A percentile compares a stretch with the other conserved stretches of the same genome.
These are phyloP conservation scores for Psephotus haematonotus DNA, from an alignment of 2,113 vertebrate species.

Conservation along the genomic window DNA sequence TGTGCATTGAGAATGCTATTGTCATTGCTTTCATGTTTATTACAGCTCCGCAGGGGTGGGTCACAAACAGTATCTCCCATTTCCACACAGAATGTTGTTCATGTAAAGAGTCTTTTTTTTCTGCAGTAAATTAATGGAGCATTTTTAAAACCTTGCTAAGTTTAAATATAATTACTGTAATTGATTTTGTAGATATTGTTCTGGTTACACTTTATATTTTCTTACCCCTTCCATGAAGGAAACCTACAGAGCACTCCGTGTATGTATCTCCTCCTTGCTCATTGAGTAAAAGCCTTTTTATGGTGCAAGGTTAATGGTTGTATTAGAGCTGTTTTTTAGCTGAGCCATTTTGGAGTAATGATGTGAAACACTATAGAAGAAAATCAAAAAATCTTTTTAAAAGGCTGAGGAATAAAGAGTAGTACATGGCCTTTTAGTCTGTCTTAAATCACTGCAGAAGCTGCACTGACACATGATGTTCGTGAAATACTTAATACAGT, in stretches of 20 bases:
- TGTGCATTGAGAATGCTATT: not conserved
- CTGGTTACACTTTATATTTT: not conserved
- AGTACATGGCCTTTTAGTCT: not conserved
- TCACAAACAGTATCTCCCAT: not conserved
- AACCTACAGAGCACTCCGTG: not conserved
- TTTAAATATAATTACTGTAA: not conserved
- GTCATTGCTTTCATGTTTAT: not conserved
- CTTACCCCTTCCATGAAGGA: not conserved
- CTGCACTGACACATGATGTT: slow-evolving; percentile 35
- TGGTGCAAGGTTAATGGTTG: not conserved
- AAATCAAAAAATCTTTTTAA: slow-evolving; percentile 23
- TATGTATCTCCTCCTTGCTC: not conserved
- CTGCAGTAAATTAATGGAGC: not conserved
- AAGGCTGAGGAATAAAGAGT: not conserved
- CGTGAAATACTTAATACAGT: slow-evolving; percentile 34
- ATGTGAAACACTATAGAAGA: not conserved
- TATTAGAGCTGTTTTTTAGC: not conserved
- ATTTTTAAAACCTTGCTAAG: not conserved
- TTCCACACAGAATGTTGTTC: not conserved
- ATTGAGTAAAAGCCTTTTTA: not conserved
- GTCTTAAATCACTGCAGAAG: slow-evolving; percentile 5
- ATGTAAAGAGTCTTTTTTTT: not conserved
- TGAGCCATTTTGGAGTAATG: not conserved
- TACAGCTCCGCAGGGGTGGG: not conserved
- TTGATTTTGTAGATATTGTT: not conserved